Percentiles rank a stretch among this genome's conserved stretches.
Conservation (phyloP, 2,888 invertebrate species). For the Ctena decussata region DNA sequence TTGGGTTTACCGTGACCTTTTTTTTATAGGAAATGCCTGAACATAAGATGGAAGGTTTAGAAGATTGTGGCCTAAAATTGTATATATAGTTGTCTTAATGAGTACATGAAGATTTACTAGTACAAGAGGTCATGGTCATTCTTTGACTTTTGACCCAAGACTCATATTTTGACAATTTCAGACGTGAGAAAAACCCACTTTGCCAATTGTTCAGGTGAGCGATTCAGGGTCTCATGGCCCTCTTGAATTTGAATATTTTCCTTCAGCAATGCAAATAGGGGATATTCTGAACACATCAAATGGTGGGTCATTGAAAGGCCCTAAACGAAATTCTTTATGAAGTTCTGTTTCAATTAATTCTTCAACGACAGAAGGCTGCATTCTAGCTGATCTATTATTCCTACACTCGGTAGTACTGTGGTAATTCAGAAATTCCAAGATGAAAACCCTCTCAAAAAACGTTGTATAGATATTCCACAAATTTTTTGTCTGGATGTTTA, state of each 20-base stretch:
- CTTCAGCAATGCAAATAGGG: not conserved
- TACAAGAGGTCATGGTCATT: no score
- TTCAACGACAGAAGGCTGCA: not conserved
- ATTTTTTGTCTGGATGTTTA: not conserved
- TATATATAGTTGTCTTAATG: no score
- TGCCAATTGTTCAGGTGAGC: no score
- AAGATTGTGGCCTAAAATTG: no score
- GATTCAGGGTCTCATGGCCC: no score
- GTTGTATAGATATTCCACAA: not conserved
- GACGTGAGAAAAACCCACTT: no score
- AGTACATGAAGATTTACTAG: no score
- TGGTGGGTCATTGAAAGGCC: not conserved
- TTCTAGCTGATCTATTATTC: not conserved
- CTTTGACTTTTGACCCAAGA: no score
- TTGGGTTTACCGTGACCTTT: no score
- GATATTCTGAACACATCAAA: not conserved
- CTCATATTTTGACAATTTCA: no score
- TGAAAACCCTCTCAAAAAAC: not conserved
- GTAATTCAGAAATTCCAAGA: not conserved
- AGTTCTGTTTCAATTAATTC: not conserved
- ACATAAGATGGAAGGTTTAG: no score
- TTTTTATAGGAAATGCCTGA: no score
- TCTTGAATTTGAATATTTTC: constrained; percentile 4
- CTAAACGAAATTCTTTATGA: not conserved
- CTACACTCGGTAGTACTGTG: not conserved